Evolutionary conservation across 2,113 vertebrate genomes (phyloP).

Genomic region (Dunckerocampus dactyliophorus): DNA sequence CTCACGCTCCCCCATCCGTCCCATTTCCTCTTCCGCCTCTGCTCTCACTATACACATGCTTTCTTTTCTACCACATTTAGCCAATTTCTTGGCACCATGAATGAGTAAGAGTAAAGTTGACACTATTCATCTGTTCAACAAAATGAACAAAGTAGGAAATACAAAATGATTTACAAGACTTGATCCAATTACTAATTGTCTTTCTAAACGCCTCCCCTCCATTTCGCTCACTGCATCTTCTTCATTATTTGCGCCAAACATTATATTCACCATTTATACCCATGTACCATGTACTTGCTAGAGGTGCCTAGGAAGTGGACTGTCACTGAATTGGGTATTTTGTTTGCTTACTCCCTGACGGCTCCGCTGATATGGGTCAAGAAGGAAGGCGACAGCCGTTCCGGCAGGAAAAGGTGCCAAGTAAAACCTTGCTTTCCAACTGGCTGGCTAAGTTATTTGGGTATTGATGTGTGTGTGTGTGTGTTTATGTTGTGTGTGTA

Average conservation of each 20-base stretch:
- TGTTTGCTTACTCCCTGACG: slow-evolving; percentile 50
- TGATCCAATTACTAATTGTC: neutral
- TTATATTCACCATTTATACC: slow-evolving; percentile 15
- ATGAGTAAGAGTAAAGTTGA: neutral
- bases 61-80: slow-evolving; percentile 6
- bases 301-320: slow-evolving; percentile 13
- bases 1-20: slow-evolving; percentile 6
- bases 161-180: neutral
- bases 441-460: slow-evolving; percentile 37
- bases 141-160: neutral
- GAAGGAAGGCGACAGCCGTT: slow-evolving; percentile 67
- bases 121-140: neutral
- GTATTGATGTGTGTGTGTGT: slow-evolving; percentile 13
- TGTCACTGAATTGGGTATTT: neutral
- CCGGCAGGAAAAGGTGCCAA: slow-evolving; percentile 47
- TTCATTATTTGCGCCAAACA: neutral
- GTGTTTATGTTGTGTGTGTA: slow-evolving; percentile 3
- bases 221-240: neutral
- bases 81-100: too few species aligned
- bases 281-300: slow-evolving; percentile 3
- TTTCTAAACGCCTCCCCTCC: neutral
- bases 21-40: slow-evolving; percentile 31
- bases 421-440: slow-evolving; percentile 46
- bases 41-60: neutral
- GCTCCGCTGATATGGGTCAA: slow-evolving; percentile 52